Evolutionary conservation across 2,113 vertebrate genomes (phyloP), one percentile per base, ranked within the genome.

Genomic region (Laticauda colubrina): DNA sequence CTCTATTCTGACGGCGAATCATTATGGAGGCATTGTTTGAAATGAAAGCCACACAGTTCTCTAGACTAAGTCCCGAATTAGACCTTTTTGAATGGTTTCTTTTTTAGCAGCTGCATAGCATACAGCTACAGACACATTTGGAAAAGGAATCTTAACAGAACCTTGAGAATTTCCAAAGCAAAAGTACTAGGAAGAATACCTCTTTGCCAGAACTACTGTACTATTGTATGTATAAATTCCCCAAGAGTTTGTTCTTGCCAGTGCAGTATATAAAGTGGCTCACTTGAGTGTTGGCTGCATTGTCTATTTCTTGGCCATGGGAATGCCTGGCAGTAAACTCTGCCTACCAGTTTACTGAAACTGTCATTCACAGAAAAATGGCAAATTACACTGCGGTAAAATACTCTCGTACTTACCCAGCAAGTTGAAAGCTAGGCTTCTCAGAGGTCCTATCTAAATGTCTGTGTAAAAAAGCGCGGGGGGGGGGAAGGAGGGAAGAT

Each of bases 401-500:
- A 81, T 21, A 81, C 75, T 34, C 34, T 81, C 1, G 7, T 10
- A 43, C 18, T 81, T 81, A 21, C 18, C 34, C 75, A 43, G 75
- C 34, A 81, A 81, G 18, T 21, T 81, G 34, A 34, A 81, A 43
- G 34, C 75, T 43, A 43, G 34, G 34, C 34, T 21, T 81, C 34
- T 81, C 75, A 43, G 34, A 43, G 18, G 6, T 81, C n/a, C 69
- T 81, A 81, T 81, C 69, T 39, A 39, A 81, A 81, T 81, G 69
- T 8, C n/a, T 39, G 15, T 75, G 6, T 39, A 75, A 75, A 75
- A 75, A 75, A 51, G 8, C 1, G 45, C 43, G 43, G 43, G 43
- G 5, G 2, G 2, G 29, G 2, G 43, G 8, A 8, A 1, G 8
- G 8, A 1, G 3, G 1, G n/a, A 1, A 34, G 14, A 75, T 75